A percentile compares a stretch with the other conserved stretches of the same genome.
These are phyloP conservation scores for Dinoponera quadriceps DNA, from an alignment of 1,140 invertebrate species.

Conservation along the genomic window DNA sequence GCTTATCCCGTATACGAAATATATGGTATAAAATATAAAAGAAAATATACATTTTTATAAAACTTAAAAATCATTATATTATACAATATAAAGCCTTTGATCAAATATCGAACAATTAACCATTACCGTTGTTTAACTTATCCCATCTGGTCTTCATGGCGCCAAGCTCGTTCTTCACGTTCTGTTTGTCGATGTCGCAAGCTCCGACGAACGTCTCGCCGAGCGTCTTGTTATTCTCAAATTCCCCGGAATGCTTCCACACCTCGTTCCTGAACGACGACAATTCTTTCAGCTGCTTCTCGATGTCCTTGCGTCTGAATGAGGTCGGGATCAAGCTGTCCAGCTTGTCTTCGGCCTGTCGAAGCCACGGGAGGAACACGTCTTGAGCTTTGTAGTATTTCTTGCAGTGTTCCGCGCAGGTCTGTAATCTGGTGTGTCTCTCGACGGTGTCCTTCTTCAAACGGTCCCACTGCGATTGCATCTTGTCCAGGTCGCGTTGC, in stretches of 20 bases:
- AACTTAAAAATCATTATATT: slow-evolving; percentile 8
- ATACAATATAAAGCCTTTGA: background rate
- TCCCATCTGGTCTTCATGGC: slow-evolving; percentile 96
- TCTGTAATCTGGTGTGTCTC: slow-evolving; percentile 93
- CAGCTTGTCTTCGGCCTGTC: slow-evolving; percentile 94
- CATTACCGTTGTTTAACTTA: slow-evolving; percentile 93
- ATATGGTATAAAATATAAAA: slow-evolving; percentile 15
- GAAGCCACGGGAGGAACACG: slow-evolving; percentile 94
- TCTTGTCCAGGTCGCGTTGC: slow-evolving; percentile 93
- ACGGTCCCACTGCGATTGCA: slow-evolving; percentile 96
- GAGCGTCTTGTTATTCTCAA: slow-evolving; percentile 93
- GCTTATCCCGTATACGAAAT: background rate
- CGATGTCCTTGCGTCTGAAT: slow-evolving; percentile 94
- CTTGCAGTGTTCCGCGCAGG: slow-evolving; percentile 96
- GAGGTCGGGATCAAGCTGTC: slow-evolving; percentile 92
- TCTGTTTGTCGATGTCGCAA: slow-evolving; percentile 96
- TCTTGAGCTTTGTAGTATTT: slow-evolving; percentile 95
- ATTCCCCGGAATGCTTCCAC: slow-evolving; percentile 96
- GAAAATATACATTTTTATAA: slow-evolving; percentile 1
- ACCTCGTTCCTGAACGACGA: slow-evolving; percentile 96
- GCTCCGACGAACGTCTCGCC: slow-evolving; percentile 94
- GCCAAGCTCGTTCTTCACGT: slow-evolving; percentile 93
- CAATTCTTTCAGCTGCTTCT: slow-evolving; percentile 95
- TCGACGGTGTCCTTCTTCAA: slow-evolving; percentile 94
- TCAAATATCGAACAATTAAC: slow-evolving; percentile 7